Evolutionary conservation across 2,888 invertebrate species (phyloP), one percentile per base, ranked within the genome.

Genomic region (Troides oblongomaculatus): DNA sequence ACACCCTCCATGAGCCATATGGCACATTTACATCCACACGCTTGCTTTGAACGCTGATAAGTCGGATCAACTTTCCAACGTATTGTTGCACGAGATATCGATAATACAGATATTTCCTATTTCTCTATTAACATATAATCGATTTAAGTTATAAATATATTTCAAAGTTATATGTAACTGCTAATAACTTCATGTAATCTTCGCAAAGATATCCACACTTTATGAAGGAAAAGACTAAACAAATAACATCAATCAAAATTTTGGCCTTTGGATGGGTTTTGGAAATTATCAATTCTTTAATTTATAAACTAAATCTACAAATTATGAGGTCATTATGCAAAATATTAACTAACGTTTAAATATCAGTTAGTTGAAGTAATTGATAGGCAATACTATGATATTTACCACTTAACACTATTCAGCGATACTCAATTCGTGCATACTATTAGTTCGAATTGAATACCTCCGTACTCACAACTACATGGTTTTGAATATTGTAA

Each of bases 1-100:
- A 74, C 74, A 75, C 72, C 73, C 71, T 73, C 74, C 72, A 72
- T 73, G 71, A 66, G 75, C 78, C 78, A 78, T 76, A 74, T 78
- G 78, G 75, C 66, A 39, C 25, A 62, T 62, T 58, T 62, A 61
- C n/a, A 60, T 67, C 62, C 59, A 53, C 36, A 36, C 58, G 23
- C 62, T 25, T 36, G 46, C 57, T 65, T 30, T 14, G 58, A 60
- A 39, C 53, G 25, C 12, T 21, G 66, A 70, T 66, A 66, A 66
- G 62, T 12, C 66, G 43, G 63, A 70, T 70, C 70, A 63, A 59
- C 62, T 70, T 70, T 59, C 66, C 25, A 39, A 57, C 53, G 60
- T 64, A 68, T 59, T 64, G 58, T 53, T 53, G 46, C n/a, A 59
- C 39, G 23, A 60, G 36, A 68, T 53, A 62, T 66, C 30, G 58